Evolutionary conservation across 2,888 invertebrate species (phyloP), one percentile per base, ranked within the genome.

Genomic region (Hecatera dysodea): DNA sequence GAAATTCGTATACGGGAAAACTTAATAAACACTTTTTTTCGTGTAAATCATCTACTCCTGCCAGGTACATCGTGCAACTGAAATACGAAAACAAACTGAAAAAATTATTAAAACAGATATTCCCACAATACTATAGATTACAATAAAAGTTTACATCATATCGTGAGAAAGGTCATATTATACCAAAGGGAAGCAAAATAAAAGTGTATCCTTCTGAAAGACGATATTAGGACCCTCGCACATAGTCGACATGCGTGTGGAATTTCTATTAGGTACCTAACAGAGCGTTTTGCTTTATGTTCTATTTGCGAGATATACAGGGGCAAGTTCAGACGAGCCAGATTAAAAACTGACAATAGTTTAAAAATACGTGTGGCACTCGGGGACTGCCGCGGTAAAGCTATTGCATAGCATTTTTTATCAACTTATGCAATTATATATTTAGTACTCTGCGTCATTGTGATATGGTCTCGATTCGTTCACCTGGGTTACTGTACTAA

Each of bases 251-350:
- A 89, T 92, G 93, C 90, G 92, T 88, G 87, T 78, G 87, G 93
- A 94, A 94, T 94, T 93, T 93, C 90, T 93, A 93, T 93, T 92
- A 93, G 93, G 87, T 87, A 89, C 87, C 91, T 91, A 92, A 90
- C 89, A 90, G 88, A 87, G 87, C 91, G 86, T 92, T 93, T 92
- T 92, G 92, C 89, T 93, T 93, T 92, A 92, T 89, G 89, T 90
- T 91, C 87, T 88, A 77, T 72, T 44, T 67, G 17, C 27, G 62
- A 39, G 42, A 78, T 66, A 84, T 67, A 89, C 78, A 81, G 80
- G 15, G n/a, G 6, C 19, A 36, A 33, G 55, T 67, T 86, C 44
- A 15, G 63, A 27, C 42, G 75, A 76, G 59, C 77, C 59, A 17
- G 6, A 6, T 22, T 48, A 22, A 22, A 15, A 27, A 29, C n/a